Percentiles rank a stretch among this genome's conserved stretches.
phyloP scores from a whole-genome alignment of 2,797 vertebrate genomes.

The Halcyon chelicuti region DNA sequence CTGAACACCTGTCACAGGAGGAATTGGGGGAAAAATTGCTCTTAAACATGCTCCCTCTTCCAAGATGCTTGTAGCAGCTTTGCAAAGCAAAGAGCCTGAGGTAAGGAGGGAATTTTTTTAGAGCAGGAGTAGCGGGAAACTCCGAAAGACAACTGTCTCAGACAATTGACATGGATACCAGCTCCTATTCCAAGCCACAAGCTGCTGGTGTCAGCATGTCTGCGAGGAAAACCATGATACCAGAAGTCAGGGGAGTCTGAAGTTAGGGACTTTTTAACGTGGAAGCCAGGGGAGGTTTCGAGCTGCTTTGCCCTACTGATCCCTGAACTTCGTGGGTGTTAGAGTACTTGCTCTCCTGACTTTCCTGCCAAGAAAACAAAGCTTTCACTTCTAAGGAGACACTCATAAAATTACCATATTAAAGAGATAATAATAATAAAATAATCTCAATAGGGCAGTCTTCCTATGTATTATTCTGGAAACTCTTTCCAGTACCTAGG shows the following conservation, averaged over 20 bases:
- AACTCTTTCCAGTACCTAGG: neutral
- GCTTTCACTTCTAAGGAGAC: neutral
- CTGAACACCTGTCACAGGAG: neutral
- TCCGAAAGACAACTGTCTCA: neutral
- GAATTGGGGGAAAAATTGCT: neutral
- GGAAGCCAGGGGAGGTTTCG: neutral
- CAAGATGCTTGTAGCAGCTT: neutral
- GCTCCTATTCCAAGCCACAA: neutral
- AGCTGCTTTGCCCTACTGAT: constrained; percentile 8
- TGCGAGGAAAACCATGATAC: neutral
- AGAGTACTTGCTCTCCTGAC: constrained; percentile 11
- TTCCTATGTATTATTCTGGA: neutral
- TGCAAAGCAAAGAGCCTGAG: neutral
- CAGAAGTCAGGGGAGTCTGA: neutral
- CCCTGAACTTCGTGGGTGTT: constrained; percentile 6
- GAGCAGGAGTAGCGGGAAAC: neutral
- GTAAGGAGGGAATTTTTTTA: neutral
- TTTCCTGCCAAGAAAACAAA: constrained; percentile 35
- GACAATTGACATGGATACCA: neutral
- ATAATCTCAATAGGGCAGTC: neutral
- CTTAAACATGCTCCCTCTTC: neutral
- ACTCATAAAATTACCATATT: neutral
- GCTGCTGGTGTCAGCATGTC: neutral
- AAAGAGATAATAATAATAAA: neutral
- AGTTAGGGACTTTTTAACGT: neutral